Evolutionary conservation across 2,888 invertebrate species (phyloP).

Genomic region (Melikaiella ostensackeni): DNA sequence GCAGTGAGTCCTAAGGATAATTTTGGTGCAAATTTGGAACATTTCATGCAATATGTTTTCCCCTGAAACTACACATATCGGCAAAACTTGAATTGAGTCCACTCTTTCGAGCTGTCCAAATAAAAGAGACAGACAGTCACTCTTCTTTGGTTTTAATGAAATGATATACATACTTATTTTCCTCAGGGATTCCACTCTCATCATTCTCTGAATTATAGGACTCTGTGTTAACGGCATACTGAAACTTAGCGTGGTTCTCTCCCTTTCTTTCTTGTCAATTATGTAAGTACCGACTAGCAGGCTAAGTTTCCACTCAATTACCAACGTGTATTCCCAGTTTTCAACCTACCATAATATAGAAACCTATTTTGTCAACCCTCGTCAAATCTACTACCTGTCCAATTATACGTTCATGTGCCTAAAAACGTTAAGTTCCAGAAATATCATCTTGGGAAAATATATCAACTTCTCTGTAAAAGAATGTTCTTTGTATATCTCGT

Average conservation of each 20-base stretch:
- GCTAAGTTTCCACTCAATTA: constrained; percentile 52
- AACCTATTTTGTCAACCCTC: constrained; percentile 24
- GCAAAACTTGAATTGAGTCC: no score
- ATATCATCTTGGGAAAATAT: no score
- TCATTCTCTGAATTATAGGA: background rate
- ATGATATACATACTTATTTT: background rate
- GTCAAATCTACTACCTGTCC: background rate
- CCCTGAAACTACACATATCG: no score
- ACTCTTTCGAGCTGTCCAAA: background rate
- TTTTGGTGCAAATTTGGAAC: no score
- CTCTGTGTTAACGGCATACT: background rate
- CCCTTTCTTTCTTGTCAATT: constrained; percentile 39
- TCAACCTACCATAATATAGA: background rate
- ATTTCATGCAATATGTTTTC: no score
- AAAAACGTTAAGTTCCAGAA: background rate
- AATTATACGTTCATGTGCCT: background rate
- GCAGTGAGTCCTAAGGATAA: no score
- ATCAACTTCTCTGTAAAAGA: no score
- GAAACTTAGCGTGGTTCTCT: no score
- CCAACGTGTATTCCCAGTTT: constrained; percentile 30
- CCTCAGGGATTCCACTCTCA: background rate
- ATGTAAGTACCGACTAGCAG: constrained; percentile 45
- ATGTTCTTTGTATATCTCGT: background rate
- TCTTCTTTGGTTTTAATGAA: background rate
- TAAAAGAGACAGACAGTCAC: no score